Base-by-base conservation (phyloP, 2,888 invertebrate species). In the Seira sanloemensis region DNA sequence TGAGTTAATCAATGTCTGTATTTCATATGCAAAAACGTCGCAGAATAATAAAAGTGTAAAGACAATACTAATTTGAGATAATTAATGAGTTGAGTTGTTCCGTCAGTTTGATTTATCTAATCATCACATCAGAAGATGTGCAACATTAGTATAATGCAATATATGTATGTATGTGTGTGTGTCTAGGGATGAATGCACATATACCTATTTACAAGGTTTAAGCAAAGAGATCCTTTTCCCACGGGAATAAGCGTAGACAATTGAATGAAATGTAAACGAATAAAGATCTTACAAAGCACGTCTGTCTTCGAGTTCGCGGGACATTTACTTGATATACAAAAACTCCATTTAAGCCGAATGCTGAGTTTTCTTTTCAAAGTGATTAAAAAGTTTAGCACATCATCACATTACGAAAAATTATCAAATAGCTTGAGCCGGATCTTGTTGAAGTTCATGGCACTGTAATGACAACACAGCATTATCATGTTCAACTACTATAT, bases 101-200 rank as follows among this genome's bases (percentile, higher is more conserved):
- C 54, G 73, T 79, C 73, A 65, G 16, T 58, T 19, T 67, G 79
- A 79, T 79, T 79, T 79, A 80, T 80, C 69, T 75, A 27, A 68
- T 75, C 69, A 25, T 12, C 18, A 62, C 18, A 19, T 25, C 37
- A 37, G 25, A 73, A 37, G n/a, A n/a, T n/a, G n/a, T n/a, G n/a
- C n/a, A n/a, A n/a, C n/a, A n/a, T n/a, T n/a, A n/a, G n/a, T n/a
- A n/a, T 37, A 37, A 37, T 37, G 37, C 5, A 12, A 37, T 37
- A 37, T 7, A 12, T 7, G 12, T 37, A 37, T 12, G 4, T 37
- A 37, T 37, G 37, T 37, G 37, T 37, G 12, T 37, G 37, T 37
- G 37, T 12, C 4, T 37, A 37, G 4, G 37, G 37, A n/a, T n/a
- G n/a, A n/a, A n/a, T n/a, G n/a, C n/a, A n/a, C n/a, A n/a, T n/a